phyloP scores from a whole-genome alignment of 2,797 vertebrate genomes.

The Chaunax sp. region DNA sequence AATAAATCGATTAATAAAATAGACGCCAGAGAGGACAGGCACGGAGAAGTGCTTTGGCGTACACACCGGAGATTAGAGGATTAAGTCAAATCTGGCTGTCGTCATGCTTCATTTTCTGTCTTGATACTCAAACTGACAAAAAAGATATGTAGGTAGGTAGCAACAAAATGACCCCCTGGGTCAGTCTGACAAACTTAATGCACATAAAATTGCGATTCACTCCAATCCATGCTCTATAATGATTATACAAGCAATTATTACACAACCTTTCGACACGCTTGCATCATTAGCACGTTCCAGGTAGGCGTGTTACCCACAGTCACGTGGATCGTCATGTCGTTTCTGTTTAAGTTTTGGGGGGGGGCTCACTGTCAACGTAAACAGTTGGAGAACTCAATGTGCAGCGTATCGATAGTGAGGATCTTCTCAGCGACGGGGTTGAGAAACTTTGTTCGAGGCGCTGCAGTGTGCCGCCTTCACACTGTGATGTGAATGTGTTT shows the following conservation, averaged over 20 bases:
- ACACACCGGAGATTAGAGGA: not conserved
- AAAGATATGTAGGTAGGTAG: not conserved
- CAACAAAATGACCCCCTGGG: conserved; percentile 8
- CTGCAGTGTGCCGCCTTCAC: conserved; percentile 1
- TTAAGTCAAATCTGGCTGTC: conserved; percentile 11
- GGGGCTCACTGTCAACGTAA: conserved; percentile 14
- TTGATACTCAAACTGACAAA: not conserved
- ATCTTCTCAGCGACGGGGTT: conserved; percentile 42
- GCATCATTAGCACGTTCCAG: conserved; percentile 13
- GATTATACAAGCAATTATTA: conserved; percentile 33
- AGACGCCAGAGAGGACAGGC: not conserved
- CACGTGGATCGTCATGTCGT: conserved; percentile 21
- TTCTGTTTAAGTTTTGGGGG: conserved; percentile 1
- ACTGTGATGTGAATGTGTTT: conserved; percentile 16
- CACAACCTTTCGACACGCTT: conserved; percentile 12
- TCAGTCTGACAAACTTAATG: not conserved
- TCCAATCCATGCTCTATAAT: conserved; percentile 6
- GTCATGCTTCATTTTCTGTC: not conserved
- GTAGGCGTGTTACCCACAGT: not conserved
- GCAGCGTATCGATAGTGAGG: not conserved
- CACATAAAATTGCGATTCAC: not conserved
- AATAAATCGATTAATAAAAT: not conserved
- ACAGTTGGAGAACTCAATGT: conserved; percentile 4
- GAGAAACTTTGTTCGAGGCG: conserved; percentile 37
- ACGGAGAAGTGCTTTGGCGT: not conserved